A percentile compares a stretch with the other conserved stretches of the same genome.
Evolutionary conservation across 2,797 vertebrate genomes (phyloP).

Genomic region (Meriones psammophilus): DNA sequence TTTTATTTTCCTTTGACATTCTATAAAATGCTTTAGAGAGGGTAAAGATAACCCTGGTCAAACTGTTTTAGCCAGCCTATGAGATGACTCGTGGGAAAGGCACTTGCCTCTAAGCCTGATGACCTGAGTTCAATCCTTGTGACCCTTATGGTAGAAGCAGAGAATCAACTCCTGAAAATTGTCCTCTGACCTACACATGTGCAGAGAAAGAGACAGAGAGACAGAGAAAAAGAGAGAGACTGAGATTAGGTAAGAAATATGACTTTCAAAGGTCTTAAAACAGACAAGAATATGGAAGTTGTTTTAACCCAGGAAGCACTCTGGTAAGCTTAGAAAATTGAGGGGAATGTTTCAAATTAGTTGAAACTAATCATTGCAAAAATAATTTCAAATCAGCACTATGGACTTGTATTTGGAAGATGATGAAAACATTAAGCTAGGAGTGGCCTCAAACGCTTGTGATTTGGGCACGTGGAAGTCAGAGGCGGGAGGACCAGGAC

Average conservation of each 20-base stretch:
- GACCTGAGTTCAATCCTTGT: background rate
- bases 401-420: slow-evolving; percentile 22
- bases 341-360: slow-evolving; percentile 30
- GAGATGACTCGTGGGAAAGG: background rate
- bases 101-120: background rate
- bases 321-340: background rate
- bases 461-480: background rate
- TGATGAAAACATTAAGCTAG: background rate
- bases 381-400: slow-evolving; percentile 54
- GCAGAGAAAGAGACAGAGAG: background rate
- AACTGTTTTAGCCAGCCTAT: background rate
- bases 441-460: background rate
- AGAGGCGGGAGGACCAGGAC: background rate
- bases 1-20: background rate
- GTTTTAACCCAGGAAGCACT: slow-evolving; percentile 12
- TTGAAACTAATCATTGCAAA: slow-evolving; percentile 35
- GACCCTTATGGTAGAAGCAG: background rate
- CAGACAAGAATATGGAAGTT: background rate
- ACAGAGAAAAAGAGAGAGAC: background rate
- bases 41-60: slow-evolving; percentile 19
- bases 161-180: background rate
- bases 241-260: background rate
- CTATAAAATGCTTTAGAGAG: slow-evolving; percentile 46
- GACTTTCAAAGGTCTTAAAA: background rate
- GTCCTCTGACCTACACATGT: background rate